Conservation (phyloP, 2,113 vertebrate species). For the Rutilus rutilus region DNA sequence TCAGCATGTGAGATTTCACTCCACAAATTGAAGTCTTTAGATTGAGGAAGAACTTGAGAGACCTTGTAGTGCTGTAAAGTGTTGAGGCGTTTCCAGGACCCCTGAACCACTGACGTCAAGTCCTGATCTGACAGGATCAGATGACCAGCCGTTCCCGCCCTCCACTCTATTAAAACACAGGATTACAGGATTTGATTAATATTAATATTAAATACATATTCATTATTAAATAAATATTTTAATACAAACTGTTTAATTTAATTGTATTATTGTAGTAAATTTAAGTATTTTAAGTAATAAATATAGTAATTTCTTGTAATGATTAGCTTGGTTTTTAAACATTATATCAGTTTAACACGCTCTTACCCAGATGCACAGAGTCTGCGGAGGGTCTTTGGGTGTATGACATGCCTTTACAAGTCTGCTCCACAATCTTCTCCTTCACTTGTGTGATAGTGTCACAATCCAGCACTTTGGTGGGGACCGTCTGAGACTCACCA, state of each 20-base stretch:
- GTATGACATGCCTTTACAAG: slow-evolving; percentile 88
- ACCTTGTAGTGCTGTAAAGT: slow-evolving; percentile 98
- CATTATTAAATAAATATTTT: not conserved
- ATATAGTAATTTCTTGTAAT: not conserved
- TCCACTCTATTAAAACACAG: slow-evolving; percentile 83
- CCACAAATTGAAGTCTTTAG: not conserved
- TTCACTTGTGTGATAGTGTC: slow-evolving; percentile 98
- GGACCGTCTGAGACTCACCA: slow-evolving; percentile 80
- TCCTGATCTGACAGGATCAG: slow-evolving; percentile 97
- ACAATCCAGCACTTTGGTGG: slow-evolving; percentile 92
- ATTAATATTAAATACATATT: not conserved
- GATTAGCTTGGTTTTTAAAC: not conserved
- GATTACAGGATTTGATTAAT: not conserved
- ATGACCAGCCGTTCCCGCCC: slow-evolving; percentile 92
- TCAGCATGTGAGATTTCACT: not conserved
- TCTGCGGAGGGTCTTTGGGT: slow-evolving; percentile 89
- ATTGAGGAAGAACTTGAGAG: not conserved
- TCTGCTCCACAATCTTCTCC: slow-evolving; percentile 97
- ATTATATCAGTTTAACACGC: not conserved
- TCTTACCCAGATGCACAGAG: slow-evolving; percentile 89
- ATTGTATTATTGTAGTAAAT: not conserved
- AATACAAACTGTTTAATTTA: not conserved
- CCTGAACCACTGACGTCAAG: slow-evolving; percentile 92
- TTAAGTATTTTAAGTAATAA: not conserved
- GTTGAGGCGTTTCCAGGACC: slow-evolving; percentile 93